Evolutionary conservation across 2,113 vertebrate species (phyloP).

Genomic region (Stigmatopora nigra): DNA sequence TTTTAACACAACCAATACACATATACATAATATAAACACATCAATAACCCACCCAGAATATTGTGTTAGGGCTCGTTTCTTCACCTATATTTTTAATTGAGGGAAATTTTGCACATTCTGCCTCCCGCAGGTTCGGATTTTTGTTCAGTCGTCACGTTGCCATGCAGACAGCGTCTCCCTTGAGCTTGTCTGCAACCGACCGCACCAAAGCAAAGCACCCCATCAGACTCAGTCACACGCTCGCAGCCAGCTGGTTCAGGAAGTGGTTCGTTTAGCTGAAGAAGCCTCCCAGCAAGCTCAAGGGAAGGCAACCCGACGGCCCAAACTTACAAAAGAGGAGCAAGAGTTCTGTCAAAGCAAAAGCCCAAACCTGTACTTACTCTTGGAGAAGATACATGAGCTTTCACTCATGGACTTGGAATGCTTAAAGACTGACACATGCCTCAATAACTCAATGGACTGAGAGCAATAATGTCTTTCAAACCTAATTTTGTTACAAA

Average conservation of each 20-base stretch:
- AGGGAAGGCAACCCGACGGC: constrained; percentile 41
- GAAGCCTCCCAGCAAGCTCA: constrained; percentile 71
- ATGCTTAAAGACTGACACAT: not conserved
- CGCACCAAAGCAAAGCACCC: constrained; percentile 8
- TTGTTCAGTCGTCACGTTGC: constrained; percentile 70
- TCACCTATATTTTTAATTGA: not conserved
- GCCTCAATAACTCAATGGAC: not conserved
- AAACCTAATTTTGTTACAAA: too few species aligned
- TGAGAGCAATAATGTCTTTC: too few species aligned
- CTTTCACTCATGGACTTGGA: constrained; percentile 69
- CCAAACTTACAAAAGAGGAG: constrained; percentile 67
- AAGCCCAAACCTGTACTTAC: constrained; percentile 75
- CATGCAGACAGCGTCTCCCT: constrained; percentile 76
- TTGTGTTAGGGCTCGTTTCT: not conserved
- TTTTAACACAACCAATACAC: too few species aligned
- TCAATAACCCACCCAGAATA: too few species aligned
- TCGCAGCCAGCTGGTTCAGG: constrained; percentile 74
- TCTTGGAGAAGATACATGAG: constrained; percentile 89
- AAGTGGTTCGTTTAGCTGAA: constrained; percentile 78
- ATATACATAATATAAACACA: too few species aligned
- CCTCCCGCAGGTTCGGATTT: constrained; percentile 76
- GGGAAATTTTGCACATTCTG: not conserved
- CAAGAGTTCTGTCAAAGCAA: constrained; percentile 80
- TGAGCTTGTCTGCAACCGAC: constrained; percentile 74
- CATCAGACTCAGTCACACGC: constrained; percentile 31